Evolutionary conservation across 2,113 vertebrate genomes (phyloP), one percentile per base, ranked within the genome.

Genomic region (Atherinomorus stipes): DNA sequence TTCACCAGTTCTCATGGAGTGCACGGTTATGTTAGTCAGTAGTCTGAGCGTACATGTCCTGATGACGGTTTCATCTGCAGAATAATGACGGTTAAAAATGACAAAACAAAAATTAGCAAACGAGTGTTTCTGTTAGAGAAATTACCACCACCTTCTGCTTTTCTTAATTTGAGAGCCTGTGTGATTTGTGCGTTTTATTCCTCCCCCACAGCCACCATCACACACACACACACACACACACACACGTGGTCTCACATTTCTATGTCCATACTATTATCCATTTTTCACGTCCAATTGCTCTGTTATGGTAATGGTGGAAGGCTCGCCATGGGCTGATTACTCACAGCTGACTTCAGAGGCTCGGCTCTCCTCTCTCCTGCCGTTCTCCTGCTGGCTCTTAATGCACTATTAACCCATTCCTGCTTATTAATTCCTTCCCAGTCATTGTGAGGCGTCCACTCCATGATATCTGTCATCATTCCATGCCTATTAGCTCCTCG

Each of bases 201-300:
- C 87, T 67, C 77, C 70, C 67, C 61, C 83, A 74, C 57, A 61
- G 63, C 76, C 61, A 62, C 53, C 54, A 60, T 62, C 53, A 72
- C 26, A 76, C 65, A 61, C 40, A 66, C 21, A 28, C 57, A 67
- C 62, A 73, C 34, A 77, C 60, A 64, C 28, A 72, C 60, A 64
- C 62, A 53, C 54, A 22, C 62, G 45, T 47, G 40, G 53, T 58
- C 70, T 94, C 96, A 96, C 95, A 96, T 95, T 95, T 96, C 93
- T 95, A 93, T 96, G 96, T 98, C 96, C 94, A 89, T 94, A 95
- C 95, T 95, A 97, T 98, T 98, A 99, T 94, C 96, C 96, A 98
- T 99, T 98, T 96, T 98, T 99, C 97, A 98, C 96, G 95, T 99
- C 96, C 97, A 99, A 99, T 99, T 99, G 96, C 97, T 98, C 97